phyloP scores from a whole-genome alignment of 2,113 vertebrate species.

The Stictonetta naevosa region DNA sequence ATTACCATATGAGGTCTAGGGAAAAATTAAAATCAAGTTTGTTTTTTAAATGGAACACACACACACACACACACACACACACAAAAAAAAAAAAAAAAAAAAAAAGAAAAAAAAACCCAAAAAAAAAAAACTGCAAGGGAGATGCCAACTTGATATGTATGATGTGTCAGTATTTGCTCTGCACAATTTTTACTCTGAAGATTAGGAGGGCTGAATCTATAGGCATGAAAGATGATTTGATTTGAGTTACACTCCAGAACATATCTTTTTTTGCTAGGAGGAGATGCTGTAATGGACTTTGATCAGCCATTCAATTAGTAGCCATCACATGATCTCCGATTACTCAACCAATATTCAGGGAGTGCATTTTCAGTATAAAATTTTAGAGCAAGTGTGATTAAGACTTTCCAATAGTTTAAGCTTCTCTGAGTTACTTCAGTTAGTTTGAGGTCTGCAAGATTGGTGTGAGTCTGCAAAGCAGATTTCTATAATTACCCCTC shows the following conservation, averaged over 20 bases:
- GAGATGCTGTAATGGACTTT: slow-evolving; percentile 11
- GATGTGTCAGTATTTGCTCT: slow-evolving; percentile 2
- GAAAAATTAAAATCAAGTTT: not conserved
- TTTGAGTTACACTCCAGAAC: not conserved
- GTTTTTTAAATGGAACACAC: not conserved
- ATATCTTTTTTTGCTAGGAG: not conserved
- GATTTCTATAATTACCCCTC: not conserved
- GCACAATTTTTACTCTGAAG: not conserved
- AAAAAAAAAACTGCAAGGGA: not conserved
- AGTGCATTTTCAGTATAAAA: slow-evolving; percentile 1
- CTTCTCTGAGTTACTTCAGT: not conserved
- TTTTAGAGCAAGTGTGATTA: not conserved
- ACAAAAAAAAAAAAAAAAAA: not conserved
- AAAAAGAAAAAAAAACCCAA: not conserved
- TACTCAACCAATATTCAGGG: not conserved
- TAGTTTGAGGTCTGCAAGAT: slow-evolving; percentile 11
- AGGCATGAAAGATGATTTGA: not conserved
- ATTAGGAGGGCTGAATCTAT: not conserved
- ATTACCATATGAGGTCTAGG: not conserved
- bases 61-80: too few relatives aligned
- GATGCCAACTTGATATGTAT: not conserved
- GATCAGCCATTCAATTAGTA: slow-evolving; percentile 1
- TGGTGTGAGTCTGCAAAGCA: not conserved
- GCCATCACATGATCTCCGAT: slow-evolving; percentile 5
- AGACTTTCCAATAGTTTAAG: not conserved